Base-by-base conservation (phyloP, 1,140 invertebrate genomes). In the Sitodiplosis mosellana region DNA sequence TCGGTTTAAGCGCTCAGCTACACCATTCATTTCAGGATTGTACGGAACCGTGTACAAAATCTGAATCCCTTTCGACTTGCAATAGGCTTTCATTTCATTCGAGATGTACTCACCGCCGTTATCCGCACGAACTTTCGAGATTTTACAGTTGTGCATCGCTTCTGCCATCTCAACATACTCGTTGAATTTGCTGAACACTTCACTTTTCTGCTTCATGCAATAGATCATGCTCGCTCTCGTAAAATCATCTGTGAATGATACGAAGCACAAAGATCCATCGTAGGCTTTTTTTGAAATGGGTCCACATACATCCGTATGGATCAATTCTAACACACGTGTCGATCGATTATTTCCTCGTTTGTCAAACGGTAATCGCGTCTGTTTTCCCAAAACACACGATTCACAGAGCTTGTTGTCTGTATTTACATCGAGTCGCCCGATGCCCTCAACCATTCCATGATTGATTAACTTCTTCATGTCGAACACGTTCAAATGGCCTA, bases 201-300 rank as follows among this genome's bases (percentile, higher is more conserved):
- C 41, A 10, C 12, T 51, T 51, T 65, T 63, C 33, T 49, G 48
- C 46, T 56, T 54, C n/a, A 64, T 56, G 5, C 64, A 41, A 49
- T 58, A 64, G 10, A 62, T 52, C 14, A 55, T 45, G 12, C 44
- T 47, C 51, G 60, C 64, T 53, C 58, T 53, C n/a, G 58, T 61
- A 51, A 45, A 67, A 53, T 67, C 59, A 53, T 67, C 64, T 38
- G 58, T 57, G 37, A 64, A 62, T 18, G 57, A 57, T 17, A 64
- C 50, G 54, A 65, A 62, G 52, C 66, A 67, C 21, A 52, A 57
- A 20, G 54, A 45, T 21, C 55, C 53, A 44, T 64, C 53, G 27
- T 37, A 48, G 7, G 58, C 55, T 20, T 37, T 15, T 46, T 55
- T 57, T 42, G 48, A 53, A 20, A 66, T 60, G 20, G 57, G 59